A percentile compares a stretch with the other conserved stretches of the same genome.
Evolutionary conservation across 1,140 invertebrate species (phyloP).

Genomic region (Medauroidea extradentata): DNA sequence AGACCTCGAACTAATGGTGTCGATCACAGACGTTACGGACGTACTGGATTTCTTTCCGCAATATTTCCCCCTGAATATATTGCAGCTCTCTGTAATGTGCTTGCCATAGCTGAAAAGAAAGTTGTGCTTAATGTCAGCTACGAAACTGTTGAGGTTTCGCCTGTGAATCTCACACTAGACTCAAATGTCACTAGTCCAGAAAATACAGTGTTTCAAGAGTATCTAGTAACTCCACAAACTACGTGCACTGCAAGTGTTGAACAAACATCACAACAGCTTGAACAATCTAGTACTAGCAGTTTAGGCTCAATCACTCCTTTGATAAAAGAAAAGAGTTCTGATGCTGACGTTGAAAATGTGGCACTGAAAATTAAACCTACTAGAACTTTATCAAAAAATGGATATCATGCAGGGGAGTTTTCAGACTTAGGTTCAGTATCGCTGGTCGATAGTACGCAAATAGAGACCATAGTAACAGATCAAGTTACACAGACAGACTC

Average conservation of each 20-base stretch:
- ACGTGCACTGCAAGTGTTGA: no score
- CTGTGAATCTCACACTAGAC: no score
- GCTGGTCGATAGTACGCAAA: no score
- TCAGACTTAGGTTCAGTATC: no score
- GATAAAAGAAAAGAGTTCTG: background rate
- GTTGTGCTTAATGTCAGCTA: constrained; percentile 53
- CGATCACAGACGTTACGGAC: background rate
- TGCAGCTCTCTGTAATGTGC: constrained; percentile 69
- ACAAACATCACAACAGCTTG: no score
- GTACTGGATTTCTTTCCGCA: background rate
- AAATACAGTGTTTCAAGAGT: no score
- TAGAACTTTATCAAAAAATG: constrained; percentile 37
- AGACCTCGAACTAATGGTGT: background rate
- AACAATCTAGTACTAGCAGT: no score
- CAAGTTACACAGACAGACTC: no score
- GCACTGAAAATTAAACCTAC: constrained; percentile 38
- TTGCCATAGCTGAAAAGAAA: constrained; percentile 60
- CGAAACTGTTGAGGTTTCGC: constrained; percentile 26
- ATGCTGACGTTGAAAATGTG: constrained; percentile 6
- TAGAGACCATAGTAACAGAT: no score
- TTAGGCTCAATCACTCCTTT: no score
- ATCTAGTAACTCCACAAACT: no score
- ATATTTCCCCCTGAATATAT: constrained; percentile 57
- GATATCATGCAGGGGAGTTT: constrained; percentile 16
- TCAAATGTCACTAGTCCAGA: no score